Conservation (phyloP, 1,140 invertebrate genomes). For the Drosophila ironensis region DNA sequence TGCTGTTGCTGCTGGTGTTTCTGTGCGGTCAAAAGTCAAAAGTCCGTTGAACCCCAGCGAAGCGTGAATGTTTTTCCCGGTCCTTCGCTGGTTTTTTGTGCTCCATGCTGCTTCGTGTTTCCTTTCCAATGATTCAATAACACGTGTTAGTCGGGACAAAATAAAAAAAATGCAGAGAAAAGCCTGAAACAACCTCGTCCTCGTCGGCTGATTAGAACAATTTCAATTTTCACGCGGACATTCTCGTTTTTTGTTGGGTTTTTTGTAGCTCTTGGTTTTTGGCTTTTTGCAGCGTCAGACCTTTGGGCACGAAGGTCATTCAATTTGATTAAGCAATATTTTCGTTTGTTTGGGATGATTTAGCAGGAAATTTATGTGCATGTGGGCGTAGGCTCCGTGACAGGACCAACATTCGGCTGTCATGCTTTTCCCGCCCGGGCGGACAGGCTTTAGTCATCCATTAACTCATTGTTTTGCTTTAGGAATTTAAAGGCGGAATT, state of each 20-base stretch:
- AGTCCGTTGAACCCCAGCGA: slow-evolving; percentile 62
- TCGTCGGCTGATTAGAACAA: slow-evolving; percentile 61
- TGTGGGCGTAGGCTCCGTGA: slow-evolving; percentile 14
- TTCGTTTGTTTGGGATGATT: slow-evolving; percentile 67
- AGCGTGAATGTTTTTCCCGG: slow-evolving; percentile 61
- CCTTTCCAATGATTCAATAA: slow-evolving; percentile 36
- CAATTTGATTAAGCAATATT: slow-evolving; percentile 70
- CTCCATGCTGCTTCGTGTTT: slow-evolving; percentile 26
- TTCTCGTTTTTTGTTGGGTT: slow-evolving; percentile 18
- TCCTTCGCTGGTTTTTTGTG: slow-evolving; percentile 7
- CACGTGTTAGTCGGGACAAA: slow-evolving; percentile 19
- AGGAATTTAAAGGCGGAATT: slow-evolving; percentile 15
- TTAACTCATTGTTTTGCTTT: slow-evolving; percentile 24
- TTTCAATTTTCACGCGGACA: slow-evolving; percentile 73
- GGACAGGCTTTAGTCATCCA: neutral
- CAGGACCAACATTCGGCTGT: slow-evolving; percentile 48
- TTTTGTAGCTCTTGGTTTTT: slow-evolving; percentile 6
- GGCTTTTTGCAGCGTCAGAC: slow-evolving; percentile 44
- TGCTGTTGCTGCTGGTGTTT: slow-evolving; percentile 23
- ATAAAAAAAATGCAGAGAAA: slow-evolving; percentile 2
- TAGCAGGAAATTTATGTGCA: slow-evolving; percentile 65
- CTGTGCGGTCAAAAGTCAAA: slow-evolving; percentile 68
- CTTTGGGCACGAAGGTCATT: slow-evolving; percentile 49
- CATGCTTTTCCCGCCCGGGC: slow-evolving; percentile 2
- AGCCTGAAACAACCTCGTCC: slow-evolving; percentile 9